These are phyloP conservation scores for Synergus umbraculus DNA, from an alignment of 2,888 invertebrate genomes.

Conservation along the genomic window DNA sequence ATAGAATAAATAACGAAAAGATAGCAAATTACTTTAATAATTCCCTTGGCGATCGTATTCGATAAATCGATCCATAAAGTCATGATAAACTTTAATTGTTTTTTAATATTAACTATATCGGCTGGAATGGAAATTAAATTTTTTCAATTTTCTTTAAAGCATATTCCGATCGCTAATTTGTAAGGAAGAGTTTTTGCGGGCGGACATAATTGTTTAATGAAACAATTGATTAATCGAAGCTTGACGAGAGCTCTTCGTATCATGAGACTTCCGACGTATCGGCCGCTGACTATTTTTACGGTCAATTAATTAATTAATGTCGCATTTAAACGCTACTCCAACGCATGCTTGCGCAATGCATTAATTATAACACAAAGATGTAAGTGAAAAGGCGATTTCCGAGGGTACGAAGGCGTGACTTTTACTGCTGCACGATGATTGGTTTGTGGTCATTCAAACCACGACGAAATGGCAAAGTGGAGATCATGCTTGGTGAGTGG, in stretches of 20 bases:
- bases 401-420: constrained; percentile 19
- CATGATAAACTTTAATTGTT: constrained; percentile 9
- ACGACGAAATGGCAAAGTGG: constrained; percentile 83
- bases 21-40: constrained; percentile 30
- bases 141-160: not conserved
- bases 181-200: not conserved
- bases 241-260: not conserved
- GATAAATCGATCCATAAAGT: constrained; percentile 11
- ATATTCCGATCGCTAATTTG: not conserved
- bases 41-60: not conserved
- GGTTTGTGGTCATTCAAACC: constrained; percentile 83
- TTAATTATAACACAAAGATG: constrained; percentile 2
- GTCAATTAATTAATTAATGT: constrained; percentile 13
- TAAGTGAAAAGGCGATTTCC: not conserved
- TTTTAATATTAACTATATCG: not conserved
- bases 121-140: not conserved
- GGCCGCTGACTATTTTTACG: not conserved
- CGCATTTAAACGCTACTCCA: constrained; percentile 12
- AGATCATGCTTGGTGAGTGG: constrained; percentile 84
- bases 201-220: not conserved
- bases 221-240: not conserved
- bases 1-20: constrained; percentile 28
- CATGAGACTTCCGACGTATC: not conserved
- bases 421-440: constrained; percentile 77
- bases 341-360: constrained; percentile 14